Evolutionary conservation across 2,888 invertebrate species (phyloP).

Genomic region (Monoplex corrugatus): DNA sequence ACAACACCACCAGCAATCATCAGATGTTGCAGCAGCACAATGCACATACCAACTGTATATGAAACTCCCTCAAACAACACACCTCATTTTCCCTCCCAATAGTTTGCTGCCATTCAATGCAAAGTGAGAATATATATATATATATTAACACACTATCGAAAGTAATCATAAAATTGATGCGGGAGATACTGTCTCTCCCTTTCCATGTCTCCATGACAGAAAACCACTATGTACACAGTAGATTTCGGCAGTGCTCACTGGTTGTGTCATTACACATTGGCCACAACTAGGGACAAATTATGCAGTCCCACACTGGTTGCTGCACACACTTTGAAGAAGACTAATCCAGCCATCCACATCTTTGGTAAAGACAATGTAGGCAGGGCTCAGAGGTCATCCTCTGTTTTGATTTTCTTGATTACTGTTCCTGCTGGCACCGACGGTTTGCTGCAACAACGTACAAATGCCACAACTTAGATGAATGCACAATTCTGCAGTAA

Average conservation of each 20-base stretch:
- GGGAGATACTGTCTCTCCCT: not conserved
- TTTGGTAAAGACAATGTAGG: not conserved
- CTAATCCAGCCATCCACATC: not conserved
- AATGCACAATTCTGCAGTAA: too few species aligned
- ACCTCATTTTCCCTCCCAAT: too few species aligned
- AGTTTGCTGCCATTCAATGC: slow-evolving; percentile 8
- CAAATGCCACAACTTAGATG: too few species aligned
- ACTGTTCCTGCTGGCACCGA: slow-evolving; percentile 50
- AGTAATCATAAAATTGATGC: not conserved
- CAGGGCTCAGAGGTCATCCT: slow-evolving; percentile 53
- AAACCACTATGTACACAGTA: not conserved
- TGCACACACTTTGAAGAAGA: not conserved
- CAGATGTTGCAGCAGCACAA: too few species aligned
- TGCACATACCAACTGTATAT: too few species aligned
- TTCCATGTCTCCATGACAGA: not conserved
- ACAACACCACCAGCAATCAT: too few species aligned
- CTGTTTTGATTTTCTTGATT: slow-evolving; percentile 60
- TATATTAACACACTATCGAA: not conserved
- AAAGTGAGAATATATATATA: slow-evolving; percentile 12
- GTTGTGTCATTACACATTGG: not conserved
- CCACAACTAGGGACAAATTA: not conserved
- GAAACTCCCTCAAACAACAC: too few species aligned
- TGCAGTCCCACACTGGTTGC: not conserved
- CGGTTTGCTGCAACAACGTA: slow-evolving; percentile 56
- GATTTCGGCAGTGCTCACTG: not conserved